Evolutionary conservation across 2,113 vertebrate species (phyloP), one percentile per base, ranked within the genome.

Genomic region (Candoia aspera): DNA sequence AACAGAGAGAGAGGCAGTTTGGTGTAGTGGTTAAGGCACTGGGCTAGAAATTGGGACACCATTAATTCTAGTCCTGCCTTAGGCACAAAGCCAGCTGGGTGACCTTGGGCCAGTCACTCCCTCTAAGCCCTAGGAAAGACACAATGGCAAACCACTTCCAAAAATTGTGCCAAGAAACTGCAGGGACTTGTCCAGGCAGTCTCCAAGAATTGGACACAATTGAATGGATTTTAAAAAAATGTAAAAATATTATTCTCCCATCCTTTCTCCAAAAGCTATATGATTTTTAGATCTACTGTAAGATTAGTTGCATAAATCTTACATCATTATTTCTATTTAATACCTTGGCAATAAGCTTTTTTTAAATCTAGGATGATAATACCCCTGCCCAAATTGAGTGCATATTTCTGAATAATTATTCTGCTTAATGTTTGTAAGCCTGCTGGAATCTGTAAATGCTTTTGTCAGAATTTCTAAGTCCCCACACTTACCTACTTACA

Each of bases 371-470:
- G 19, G 19, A 86, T 79, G 33, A 42, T 79, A 33, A 21, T 42
- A 79, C 29, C 12, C 62, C 29, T 13, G 6, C n/a, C 73, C n/a
- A 79, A 79, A 33, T 33, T 55, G 33, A 64, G 33, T 42, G n/a
- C 49, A 37, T 86, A 86, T 87, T 87, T 91, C 53, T 68, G 53
- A 68, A 57, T 87, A 87, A 73, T 87, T 57, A 87, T 55, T 57
- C 54, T n/a, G 24, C 21, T 42, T 68, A 68, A 46, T 37, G 46
- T 87, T 73, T 2, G 26, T 59, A 84, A 21, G 37, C 9, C 37
- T 59, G 53, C 87, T 9, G 53, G 84, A n/a, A 86, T 91, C 49
- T 91, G 58, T 42, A 33, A 42, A 54, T 54, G 84, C 62, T 91
- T 86, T 86, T 86, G 60, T 49, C 59, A 64, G 19, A 68, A 64